Evolutionary conservation across 2,888 invertebrate genomes (phyloP), one percentile per base, ranked within the genome.

Genomic region (Oxyteleia sp.): DNA sequence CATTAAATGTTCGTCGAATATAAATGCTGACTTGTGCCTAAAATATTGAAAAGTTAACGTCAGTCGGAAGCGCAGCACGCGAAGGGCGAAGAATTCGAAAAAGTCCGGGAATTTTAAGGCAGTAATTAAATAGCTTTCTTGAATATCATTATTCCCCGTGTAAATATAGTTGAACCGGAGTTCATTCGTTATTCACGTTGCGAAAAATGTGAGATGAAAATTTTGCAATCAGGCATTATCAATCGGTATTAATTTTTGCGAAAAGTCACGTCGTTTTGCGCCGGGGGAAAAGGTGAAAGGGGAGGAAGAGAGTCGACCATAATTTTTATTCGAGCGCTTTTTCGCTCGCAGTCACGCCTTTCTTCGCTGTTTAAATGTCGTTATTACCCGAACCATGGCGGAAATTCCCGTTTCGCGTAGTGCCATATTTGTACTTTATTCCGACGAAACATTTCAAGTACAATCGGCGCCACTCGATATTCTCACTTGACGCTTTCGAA

Each of bases 401-500:
- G 29, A 41, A 68, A 68, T 68, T 59, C 26, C 47, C 4, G 23
- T 59, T 61, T 43, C 51, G 43, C 59, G 23, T n/a, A 29, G 32
- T 63, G 26, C 68, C 53, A 69, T 69, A 78, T 78, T 78, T 78
- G 69, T 78, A 55, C 55, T 78, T 78, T 63, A 76, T 76, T 61
- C 47, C 53, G 47, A 55, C 47, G 41, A 69, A 75, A 69, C 71
- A 57, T 64, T 79, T 79, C 79, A 79, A 55, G 64, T 64, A 49
- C 55, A 71, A 79, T 79, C 71, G 57, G 35, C 64, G 53, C 49
- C 35, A 71, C 71, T 71, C 71, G 79, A 79, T 71, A 64, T 79
- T 64, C 64, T 71, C 71, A 64, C 61, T 78, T 78, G 78, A 69
- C 63, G 38, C 71, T 26, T 78, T 43, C 55, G 49, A 79, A 49